Percentiles rank a stretch among this genome's conserved stretches.
Conservation (phyloP, 2,888 invertebrate species). For the Schizaphis graminum region DNA sequence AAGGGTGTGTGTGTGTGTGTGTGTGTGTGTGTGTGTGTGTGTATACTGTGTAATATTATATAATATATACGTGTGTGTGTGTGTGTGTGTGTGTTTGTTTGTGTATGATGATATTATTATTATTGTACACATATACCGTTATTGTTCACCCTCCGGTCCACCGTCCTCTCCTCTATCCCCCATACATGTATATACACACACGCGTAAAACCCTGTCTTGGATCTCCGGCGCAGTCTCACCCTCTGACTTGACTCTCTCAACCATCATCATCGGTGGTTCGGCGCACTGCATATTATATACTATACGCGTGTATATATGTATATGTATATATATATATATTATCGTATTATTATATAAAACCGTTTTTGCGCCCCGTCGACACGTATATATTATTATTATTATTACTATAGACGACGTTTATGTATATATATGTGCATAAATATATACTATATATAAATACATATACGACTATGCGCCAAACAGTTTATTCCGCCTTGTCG, state of each 20-base stretch:
- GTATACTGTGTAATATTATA: background rate
- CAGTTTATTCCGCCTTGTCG: conserved; percentile 49
- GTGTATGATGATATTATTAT: conserved; percentile 46
- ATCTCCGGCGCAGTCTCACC: background rate
- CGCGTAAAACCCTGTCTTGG: background rate
- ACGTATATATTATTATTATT: background rate
- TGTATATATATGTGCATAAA: background rate
- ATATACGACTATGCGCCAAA: background rate
- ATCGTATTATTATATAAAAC: conserved; percentile 27
- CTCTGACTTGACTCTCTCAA: background rate
- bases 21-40: too few relatives aligned
- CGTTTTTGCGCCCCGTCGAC: conserved; percentile 49
- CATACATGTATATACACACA: too few relatives aligned
- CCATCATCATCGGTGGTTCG: background rate
- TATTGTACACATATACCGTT: background rate
- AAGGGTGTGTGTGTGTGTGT: background rate
- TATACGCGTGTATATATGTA: background rate
- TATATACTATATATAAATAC: background rate
- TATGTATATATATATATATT: background rate
- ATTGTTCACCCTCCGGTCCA: background rate
- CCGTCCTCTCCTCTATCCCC: background rate
- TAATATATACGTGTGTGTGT: background rate
- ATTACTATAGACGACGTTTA: background rate
- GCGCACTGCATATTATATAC: background rate
- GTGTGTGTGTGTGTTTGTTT: background rate